Evolutionary conservation across 2,113 vertebrate species (phyloP).

Genomic region (Hippotragus niger): DNA sequence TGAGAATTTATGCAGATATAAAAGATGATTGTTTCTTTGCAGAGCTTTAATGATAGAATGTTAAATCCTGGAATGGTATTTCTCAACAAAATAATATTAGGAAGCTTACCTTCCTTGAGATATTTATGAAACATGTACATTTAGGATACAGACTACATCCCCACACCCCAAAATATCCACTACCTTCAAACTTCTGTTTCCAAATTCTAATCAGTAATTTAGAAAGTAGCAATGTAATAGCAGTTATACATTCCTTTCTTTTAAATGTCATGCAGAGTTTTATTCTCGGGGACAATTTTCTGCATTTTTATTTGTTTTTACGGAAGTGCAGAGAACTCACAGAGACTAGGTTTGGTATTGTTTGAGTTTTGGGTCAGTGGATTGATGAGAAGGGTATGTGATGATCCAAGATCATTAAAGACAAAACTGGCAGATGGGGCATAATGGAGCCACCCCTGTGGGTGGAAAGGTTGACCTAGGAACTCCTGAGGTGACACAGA

Average conservation of each 20-base stretch:
- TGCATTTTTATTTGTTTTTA: neutral
- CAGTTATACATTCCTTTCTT: neutral
- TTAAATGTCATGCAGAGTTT: neutral
- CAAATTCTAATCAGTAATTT: neutral
- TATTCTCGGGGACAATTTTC: neutral
- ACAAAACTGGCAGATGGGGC: neutral
- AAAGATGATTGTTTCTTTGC: slow-evolving; percentile 23
- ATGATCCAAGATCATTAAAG: neutral
- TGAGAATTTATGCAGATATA: neutral
- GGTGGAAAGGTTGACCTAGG: neutral
- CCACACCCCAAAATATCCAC: neutral
- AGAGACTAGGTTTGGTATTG: neutral
- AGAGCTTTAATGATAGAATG: neutral
- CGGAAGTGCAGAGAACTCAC: neutral
- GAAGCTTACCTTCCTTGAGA: neutral
- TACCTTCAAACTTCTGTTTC: neutral
- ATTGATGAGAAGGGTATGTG: neutral
- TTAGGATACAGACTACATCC: neutral
- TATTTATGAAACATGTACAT: neutral
- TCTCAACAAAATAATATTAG: neutral
- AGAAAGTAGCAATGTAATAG: neutral
- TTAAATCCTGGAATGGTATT: slow-evolving; percentile 30
- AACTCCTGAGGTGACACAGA: neutral
- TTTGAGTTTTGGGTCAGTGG: neutral
- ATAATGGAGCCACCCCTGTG: neutral